phyloP scores from a whole-genome alignment of 1,140 invertebrate genomes.

The Diachasmimorpha longicaudata region DNA sequence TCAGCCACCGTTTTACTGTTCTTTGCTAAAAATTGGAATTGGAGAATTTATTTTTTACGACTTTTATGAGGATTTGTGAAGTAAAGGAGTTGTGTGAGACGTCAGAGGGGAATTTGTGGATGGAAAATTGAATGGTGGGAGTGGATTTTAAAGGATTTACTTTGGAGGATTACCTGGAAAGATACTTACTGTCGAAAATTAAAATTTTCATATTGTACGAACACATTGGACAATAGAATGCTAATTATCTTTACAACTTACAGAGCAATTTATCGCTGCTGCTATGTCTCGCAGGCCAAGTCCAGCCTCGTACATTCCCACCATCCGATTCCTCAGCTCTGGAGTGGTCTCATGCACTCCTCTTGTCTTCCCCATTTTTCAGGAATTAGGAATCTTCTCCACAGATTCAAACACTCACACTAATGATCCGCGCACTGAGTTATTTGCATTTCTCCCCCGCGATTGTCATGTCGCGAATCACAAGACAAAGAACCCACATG shows the following conservation, averaged over 20 bases:
- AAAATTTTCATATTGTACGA: background rate
- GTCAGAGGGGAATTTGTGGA: no score
- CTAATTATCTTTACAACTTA: conserved; percentile 29
- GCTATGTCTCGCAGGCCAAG: conserved; percentile 57
- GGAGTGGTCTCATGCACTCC: conserved; percentile 61
- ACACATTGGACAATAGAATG: background rate
- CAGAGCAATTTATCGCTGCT: conserved; percentile 57
- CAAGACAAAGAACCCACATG: background rate
- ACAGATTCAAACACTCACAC: background rate
- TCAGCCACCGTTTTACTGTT: conserved; percentile 60
- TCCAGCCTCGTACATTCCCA: conserved; percentile 61
- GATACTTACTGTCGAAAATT: background rate
- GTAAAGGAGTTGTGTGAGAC: no score
- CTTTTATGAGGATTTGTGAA: no score
- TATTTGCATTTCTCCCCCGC: background rate
- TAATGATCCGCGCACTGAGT: background rate
- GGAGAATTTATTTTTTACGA: background rate
- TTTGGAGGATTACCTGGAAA: no score
- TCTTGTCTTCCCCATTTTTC: conserved; percentile 57
- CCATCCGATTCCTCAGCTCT: conserved; percentile 59
- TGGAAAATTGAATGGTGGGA: no score
- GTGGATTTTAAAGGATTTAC: no score
- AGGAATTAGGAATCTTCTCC: background rate
- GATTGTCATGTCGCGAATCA: background rate
- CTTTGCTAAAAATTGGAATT: conserved; percentile 50